These are phyloP conservation scores for Anarsia innoxiella DNA, from an alignment of 2,888 invertebrate genomes.

Conservation along the genomic window DNA sequence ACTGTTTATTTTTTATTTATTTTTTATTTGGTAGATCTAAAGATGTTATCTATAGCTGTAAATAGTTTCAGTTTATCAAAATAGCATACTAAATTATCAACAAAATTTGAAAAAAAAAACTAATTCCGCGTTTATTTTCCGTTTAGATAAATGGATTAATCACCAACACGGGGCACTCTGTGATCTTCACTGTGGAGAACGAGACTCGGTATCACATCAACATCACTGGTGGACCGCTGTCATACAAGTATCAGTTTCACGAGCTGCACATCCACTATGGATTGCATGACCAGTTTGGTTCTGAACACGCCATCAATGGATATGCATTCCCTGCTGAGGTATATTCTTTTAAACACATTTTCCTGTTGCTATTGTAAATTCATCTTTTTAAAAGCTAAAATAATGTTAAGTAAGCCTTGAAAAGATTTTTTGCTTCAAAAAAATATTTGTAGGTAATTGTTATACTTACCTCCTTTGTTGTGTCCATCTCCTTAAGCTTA, in stretches of 20 bases:
- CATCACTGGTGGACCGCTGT: constrained; percentile 96
- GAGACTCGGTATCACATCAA: constrained; percentile 90
- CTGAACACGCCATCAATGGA: constrained; percentile 97
- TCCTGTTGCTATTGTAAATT: neutral
- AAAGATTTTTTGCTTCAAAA: no score
- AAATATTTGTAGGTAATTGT: no score
- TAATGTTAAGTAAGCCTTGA: no score
- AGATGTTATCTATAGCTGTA: no score
- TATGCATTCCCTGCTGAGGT: constrained; percentile 99
- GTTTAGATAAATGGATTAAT: constrained; percentile 90
- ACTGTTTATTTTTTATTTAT: no score
- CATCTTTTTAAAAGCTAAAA: no score
- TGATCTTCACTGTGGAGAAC: constrained; percentile 92
- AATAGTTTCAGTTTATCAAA: no score
- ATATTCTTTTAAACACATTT: constrained; percentile 34
- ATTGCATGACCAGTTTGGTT: constrained; percentile 91
- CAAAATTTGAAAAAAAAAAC: no score
- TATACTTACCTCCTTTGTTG: no score
- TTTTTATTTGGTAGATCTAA: no score
- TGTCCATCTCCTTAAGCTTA: no score
- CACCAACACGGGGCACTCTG: constrained; percentile 95
- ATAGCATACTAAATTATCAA: no score
- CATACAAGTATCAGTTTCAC: constrained; percentile 96
- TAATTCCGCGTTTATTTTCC: neutral
- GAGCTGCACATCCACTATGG: constrained; percentile 97